Percentiles rank a stretch among this genome's conserved stretches.
Conservation (phyloP, 2,888 invertebrate genomes). For the Halictus ligatus region DNA sequence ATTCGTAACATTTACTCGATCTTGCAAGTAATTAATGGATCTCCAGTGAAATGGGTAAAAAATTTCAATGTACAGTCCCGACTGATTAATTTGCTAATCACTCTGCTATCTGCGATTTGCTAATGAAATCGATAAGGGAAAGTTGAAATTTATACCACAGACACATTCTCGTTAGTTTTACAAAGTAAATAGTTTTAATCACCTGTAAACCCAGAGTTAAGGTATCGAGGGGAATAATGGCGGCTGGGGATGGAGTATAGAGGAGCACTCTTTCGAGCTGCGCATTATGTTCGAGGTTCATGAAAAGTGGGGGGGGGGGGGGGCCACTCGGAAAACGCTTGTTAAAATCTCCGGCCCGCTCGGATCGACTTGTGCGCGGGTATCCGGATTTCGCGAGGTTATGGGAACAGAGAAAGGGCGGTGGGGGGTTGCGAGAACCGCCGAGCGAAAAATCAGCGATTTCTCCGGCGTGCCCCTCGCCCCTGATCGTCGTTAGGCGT, state of each 20-base stretch:
- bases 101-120: too few species aligned
- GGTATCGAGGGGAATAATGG: not conserved
- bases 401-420: too few species aligned
- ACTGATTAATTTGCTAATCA: too few species aligned
- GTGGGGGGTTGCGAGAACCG: not conserved
- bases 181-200: not conserved
- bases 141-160: too few species aligned
- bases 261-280: not conserved
- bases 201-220: not conserved
- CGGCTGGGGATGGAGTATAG: not conserved
- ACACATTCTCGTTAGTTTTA: too few species aligned
- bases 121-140: too few species aligned
- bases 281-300: not conserved
- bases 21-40: too few species aligned
- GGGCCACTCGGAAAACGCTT: not conserved
- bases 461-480: not conserved
- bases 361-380: not conserved
- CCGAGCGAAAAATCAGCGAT: constrained; percentile 12
- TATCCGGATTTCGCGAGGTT: not conserved
- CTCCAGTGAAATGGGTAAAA: too few species aligned
- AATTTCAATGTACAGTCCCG: too few species aligned
- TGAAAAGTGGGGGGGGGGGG: not conserved
- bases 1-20: too few species aligned
- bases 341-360: not conserved
- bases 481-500: constrained; percentile 8